These are phyloP conservation scores for Molorchus minor DNA, from an alignment of 2,888 invertebrate species.

Conservation along the genomic window DNA sequence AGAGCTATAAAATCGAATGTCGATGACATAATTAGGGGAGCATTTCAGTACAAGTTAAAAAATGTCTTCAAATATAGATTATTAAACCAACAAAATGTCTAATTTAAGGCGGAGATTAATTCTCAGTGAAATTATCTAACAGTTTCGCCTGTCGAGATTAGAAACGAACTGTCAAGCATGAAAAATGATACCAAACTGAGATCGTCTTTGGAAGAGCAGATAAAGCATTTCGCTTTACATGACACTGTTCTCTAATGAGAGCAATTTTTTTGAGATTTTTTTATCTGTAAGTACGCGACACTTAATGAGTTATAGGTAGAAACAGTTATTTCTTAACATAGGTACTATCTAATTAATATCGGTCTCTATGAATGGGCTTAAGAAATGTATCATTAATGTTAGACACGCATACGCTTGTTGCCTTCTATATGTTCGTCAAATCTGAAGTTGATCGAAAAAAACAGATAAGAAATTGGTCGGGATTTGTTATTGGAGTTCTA, in stretches of 20 bases:
- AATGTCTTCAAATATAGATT: no score
- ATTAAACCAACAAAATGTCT: no score
- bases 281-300: conserved; percentile 7
- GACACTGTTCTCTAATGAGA: conserved; percentile 6
- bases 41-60: no score
- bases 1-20: no score
- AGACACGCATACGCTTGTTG: conserved; percentile 4
- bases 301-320: conserved; percentile 21
- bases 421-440: conserved; percentile 13
- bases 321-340: conserved; percentile 35
- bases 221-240: conserved; percentile 11
- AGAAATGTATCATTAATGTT: conserved; percentile 22
- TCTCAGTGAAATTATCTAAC: conserved; percentile 6
- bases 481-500: not conserved
- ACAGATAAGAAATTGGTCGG: not conserved
- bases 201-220: conserved; percentile 10
- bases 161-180: conserved; percentile 9
- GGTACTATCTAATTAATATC: conserved; percentile 35
- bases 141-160: not conserved
- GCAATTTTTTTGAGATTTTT: conserved; percentile 5
- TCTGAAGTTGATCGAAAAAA: conserved; percentile 1
- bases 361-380: conserved; percentile 29
- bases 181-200: conserved; percentile 11
- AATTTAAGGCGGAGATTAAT: conserved; percentile 3
- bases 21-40: no score